phyloP scores from a whole-genome alignment of 2,797 vertebrate genomes.

The Clamator glandarius region DNA sequence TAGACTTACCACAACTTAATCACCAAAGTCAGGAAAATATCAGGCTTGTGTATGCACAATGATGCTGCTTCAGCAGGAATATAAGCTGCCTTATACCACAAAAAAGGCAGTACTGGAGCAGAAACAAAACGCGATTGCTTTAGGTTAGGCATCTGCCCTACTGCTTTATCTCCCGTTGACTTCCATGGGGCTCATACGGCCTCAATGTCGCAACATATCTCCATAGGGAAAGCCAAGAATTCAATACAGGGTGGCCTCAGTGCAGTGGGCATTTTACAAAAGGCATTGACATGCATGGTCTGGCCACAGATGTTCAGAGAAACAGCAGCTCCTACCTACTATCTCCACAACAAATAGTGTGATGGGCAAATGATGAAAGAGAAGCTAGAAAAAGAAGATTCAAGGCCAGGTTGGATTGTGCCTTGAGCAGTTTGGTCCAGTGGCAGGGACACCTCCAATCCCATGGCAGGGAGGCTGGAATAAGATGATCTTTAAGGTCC shows the following conservation, averaged over 20 bases:
- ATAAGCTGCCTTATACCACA: not conserved
- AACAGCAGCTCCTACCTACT: accelerated
- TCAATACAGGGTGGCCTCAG: accelerated
- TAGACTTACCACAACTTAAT: not conserved
- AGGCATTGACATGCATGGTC: accelerated
- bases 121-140: not conserved
- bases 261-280: accelerated
- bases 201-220: accelerated
- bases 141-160: not conserved
- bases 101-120: not conserved
- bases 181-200: accelerated
- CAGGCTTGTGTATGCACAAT: not conserved
- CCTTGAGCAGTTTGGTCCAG: too few relatives aligned
- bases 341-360: not conserved
- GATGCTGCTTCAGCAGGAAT: not conserved
- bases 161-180: not conserved
- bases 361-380: not conserved
- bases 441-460: too few relatives aligned
- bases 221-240: accelerated
- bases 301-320: not conserved
- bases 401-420: too few relatives aligned
- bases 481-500: too few relatives aligned
- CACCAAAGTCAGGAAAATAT: not conserved
- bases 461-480: too few relatives aligned
- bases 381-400: not conserved